Evolutionary conservation across 2,888 invertebrate genomes (phyloP), one percentile per base, ranked within the genome.

Genomic region (Gastracanthus pulcherrimus): DNA sequence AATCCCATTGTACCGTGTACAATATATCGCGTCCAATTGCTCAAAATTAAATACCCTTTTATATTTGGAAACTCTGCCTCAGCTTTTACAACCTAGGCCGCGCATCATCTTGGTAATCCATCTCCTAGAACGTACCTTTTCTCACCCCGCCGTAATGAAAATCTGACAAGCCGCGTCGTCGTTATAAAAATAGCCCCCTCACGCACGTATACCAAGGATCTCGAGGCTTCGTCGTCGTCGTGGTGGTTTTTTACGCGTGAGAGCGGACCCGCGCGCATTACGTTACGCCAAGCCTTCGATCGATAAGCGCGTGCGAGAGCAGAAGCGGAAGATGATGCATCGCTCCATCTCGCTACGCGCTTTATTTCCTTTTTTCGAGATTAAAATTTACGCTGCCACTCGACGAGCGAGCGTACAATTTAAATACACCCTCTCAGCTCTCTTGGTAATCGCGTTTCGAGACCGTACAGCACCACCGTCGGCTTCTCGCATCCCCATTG

Each of bases 101-200:
- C 55, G 36, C 34, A 34, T 7, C 34, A n/a, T 62, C 34, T 62
- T 16, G 34, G n/a, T 60, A 7, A 31, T 31, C 29, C 29, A 31
- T 29, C 34, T 60, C 5, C 16, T 16, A 3, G 29, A 19, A 48
- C 36, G 3, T 55, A 55, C 11, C 1, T 23, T n/a, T 51, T 48
- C 23, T 34, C 19, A 34, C 2, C 34, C 41, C 72, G 13, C 51
- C 48, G 45, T 69, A 69, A 76, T 76, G 45, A 76, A 67, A 76
- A 76, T 76, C 76, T 64, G 76, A 76, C 76, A 69, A 58, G 76
- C 67, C n/a, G 41, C 45, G 36, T 36, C 36, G 48, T 36, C 48
- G 62, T 62, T 38, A 38, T 71, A 71, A 64, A 72, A 72, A 78
- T 60, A 78, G 77, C 19, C 76, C 13, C 3, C 3, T 9, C 34